Percentiles rank a stretch among this genome's conserved stretches.
Conservation (phyloP, 37 sponge, comb jelly and placozoan genomes). For the Dysidea cf. avara region DNA sequence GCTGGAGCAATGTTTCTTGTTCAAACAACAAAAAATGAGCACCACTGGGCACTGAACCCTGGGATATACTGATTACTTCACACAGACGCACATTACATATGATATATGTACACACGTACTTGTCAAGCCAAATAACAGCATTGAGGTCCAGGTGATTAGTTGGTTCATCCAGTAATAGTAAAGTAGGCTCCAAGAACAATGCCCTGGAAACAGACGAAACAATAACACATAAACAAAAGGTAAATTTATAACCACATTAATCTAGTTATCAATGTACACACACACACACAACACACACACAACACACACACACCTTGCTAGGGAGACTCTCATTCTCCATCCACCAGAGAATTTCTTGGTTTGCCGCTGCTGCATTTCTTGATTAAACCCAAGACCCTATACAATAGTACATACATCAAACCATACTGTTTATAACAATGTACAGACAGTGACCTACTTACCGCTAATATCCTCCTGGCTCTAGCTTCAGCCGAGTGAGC, state of each 20-base stretch:
- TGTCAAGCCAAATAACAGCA: slow-evolving; percentile 99
- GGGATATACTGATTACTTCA: too few relatives aligned
- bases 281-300: too few relatives aligned
- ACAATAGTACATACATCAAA: too few relatives aligned
- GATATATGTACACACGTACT: slow-evolving; percentile 19
- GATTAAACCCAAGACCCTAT: slow-evolving; percentile 91
- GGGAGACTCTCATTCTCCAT: slow-evolving; percentile 98
- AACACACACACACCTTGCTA: too few relatives aligned
- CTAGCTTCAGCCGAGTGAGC: slow-evolving; percentile 89
- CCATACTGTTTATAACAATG: too few relatives aligned
- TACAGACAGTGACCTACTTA: slow-evolving; percentile 19
- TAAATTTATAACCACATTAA: too few relatives aligned
- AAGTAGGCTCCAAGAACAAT: slow-evolving; percentile 96
- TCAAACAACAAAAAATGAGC: too few relatives aligned
- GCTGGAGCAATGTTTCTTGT: too few relatives aligned
- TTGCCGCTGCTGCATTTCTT: slow-evolving; percentile 92
- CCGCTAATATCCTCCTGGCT: slow-evolving; percentile 91
- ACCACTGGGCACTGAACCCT: too few relatives aligned
- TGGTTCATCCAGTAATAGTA: slow-evolving; percentile 97
- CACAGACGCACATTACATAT: too few relatives aligned
- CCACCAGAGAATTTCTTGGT: slow-evolving; percentile 96
- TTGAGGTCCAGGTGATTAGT: slow-evolving; percentile 99
- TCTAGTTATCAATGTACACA: slow-evolving; percentile 11
- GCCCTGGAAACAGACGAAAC: slow-evolving; percentile 70
- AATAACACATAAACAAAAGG: too few relatives aligned